These are phyloP conservation scores for Lophotriccus pileatus DNA, from an alignment of 2,797 vertebrate genomes.

Conservation along the genomic window DNA sequence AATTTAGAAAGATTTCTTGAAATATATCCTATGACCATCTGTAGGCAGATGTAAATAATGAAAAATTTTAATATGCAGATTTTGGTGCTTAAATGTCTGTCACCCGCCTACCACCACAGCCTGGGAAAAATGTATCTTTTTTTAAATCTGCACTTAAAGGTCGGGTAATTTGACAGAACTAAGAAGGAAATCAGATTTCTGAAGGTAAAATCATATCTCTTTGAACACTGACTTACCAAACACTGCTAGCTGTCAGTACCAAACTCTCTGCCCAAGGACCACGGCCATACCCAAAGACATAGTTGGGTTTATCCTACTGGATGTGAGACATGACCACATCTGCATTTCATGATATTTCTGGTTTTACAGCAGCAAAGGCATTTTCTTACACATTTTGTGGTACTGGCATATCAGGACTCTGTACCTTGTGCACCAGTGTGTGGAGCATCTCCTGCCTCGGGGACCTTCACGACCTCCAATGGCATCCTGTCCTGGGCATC, in stretches of 20 bases:
- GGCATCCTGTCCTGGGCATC: not conserved
- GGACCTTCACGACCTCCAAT: fast-evolving
- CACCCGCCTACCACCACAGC: not conserved
- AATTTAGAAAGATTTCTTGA: not conserved
- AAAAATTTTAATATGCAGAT: not conserved
- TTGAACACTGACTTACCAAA: not conserved
- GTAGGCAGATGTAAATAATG: conserved; percentile 17
- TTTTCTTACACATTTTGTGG: not conserved
- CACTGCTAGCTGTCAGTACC: not conserved
- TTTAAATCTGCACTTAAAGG: not conserved
- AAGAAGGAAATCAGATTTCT: not conserved
- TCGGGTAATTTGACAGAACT: not conserved
- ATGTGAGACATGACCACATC: not conserved
- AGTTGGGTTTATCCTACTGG: not conserved
- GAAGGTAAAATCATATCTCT: not conserved
- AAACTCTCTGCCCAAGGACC: not conserved
- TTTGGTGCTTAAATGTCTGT: conserved; percentile 27
- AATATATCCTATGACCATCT: not conserved
- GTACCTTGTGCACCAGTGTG: fast-evolving
- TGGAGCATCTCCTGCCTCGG: fast-evolving
- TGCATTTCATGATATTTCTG: not conserved
- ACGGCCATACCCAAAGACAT: not conserved
- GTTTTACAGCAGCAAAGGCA: not conserved
- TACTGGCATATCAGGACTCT: not conserved
- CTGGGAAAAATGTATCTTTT: not conserved